Conservation (phyloP, 2,797 vertebrate genomes). For the Sebastes minor region DNA sequence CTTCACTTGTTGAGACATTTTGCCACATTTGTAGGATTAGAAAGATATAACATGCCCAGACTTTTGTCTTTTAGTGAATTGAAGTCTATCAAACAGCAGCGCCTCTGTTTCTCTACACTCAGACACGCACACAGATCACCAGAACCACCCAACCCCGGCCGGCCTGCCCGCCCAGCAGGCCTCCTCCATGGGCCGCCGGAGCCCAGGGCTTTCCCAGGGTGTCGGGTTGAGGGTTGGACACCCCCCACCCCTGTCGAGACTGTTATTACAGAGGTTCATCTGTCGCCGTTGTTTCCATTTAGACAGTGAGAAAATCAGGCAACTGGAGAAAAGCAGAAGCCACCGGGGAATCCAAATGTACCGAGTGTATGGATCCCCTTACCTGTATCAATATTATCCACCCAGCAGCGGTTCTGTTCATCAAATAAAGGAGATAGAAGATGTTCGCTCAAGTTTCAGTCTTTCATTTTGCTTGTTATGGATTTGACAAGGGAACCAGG, state of each 20-base stretch:
- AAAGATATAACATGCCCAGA: neutral
- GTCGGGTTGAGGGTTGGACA: slow-evolving; percentile 66
- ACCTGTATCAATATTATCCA: slow-evolving; percentile 76
- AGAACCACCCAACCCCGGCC: neutral
- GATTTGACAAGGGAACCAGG: slow-evolving; percentile 8
- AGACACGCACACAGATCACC: neutral
- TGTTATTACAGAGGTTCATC: slow-evolving; percentile 73
- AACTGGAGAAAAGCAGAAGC: slow-evolving; percentile 50
- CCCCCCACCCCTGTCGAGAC: slow-evolving; percentile 48
- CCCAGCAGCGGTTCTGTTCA: slow-evolving; percentile 36
- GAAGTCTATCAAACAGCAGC: neutral
- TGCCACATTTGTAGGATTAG: neutral
- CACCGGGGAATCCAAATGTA: slow-evolving; percentile 52
- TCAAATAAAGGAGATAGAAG: slow-evolving; percentile 31
- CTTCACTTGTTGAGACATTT: neutral
- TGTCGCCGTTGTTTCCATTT: slow-evolving; percentile 67
- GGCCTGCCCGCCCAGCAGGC: slow-evolving; percentile 58
- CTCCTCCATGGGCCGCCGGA: slow-evolving; percentile 50
- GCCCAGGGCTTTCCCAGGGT: slow-evolving; percentile 75
- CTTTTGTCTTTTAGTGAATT: neutral
- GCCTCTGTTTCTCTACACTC: neutral
- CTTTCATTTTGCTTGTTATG: slow-evolving; percentile 21
- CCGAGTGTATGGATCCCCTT: slow-evolving; percentile 58
- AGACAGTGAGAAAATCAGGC: slow-evolving; percentile 62
- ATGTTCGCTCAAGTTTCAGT: slow-evolving; percentile 32